phyloP scores from a whole-genome alignment of 2,797 vertebrate genomes.

The Bufotes viridis region DNA sequence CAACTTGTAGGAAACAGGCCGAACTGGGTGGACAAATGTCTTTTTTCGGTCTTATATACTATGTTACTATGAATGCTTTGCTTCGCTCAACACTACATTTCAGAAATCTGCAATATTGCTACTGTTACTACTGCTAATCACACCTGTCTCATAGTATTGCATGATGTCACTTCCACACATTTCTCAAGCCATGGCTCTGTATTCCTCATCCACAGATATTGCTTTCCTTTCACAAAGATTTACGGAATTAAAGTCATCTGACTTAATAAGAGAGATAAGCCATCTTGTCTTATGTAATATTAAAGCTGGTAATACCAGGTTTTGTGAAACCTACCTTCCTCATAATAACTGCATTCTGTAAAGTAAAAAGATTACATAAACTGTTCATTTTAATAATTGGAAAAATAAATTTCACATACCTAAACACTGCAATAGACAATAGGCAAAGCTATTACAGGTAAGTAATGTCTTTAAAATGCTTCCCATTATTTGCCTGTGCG shows the following conservation, averaged over 20 bases:
- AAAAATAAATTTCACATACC: constrained; percentile 33
- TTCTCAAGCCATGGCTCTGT: constrained; percentile 16
- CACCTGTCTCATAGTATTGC: background rate
- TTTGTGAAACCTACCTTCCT: background rate
- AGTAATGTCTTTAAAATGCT: constrained; percentile 1
- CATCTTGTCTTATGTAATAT: background rate
- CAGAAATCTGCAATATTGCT: background rate
- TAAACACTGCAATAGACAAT: background rate
- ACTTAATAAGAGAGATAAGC: constrained; percentile 8
- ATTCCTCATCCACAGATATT: constrained; percentile 22
- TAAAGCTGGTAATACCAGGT: constrained; percentile 26
- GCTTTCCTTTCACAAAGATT: background rate
- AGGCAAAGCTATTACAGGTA: background rate
- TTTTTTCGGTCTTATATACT: too few species aligned
- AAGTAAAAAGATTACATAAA: constrained; percentile 17
- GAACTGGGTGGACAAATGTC: too few species aligned
- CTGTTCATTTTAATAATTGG: constrained; percentile 10
- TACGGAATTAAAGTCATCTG: constrained; percentile 6
- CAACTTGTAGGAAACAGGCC: too few species aligned
- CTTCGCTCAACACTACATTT: too few species aligned
- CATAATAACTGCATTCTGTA: background rate
- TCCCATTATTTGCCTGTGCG: background rate
- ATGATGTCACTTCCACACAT: constrained; percentile 14
- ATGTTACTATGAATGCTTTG: background rate
- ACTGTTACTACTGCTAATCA: background rate